A percentile compares a stretch with the other conserved stretches of the same genome.
Evolutionary conservation across 2,888 invertebrate species (phyloP).

Genomic region (Dicyrtoma fusca): DNA sequence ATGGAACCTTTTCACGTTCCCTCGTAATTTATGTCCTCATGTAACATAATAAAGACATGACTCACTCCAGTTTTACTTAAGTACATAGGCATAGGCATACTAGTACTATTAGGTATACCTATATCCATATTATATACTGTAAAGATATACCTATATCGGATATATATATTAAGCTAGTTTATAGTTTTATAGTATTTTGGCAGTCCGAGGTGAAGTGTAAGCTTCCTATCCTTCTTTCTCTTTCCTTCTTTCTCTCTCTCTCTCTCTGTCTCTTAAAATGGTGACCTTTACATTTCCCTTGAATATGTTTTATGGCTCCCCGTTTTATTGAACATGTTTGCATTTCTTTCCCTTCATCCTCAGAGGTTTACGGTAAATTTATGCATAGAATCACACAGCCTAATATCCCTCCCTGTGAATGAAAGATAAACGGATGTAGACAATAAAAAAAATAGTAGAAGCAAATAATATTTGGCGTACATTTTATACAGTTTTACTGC

Average conservation of each 20-base stretch:
- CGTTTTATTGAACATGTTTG: too few relatives aligned
- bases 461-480: background rate
- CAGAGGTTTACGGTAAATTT: too few relatives aligned
- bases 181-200: too few relatives aligned
- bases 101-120: too few relatives aligned
- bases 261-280: background rate
- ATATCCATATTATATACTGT: too few relatives aligned
- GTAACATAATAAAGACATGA: slow-evolving; percentile 28
- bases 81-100: background rate
- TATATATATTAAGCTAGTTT: too few relatives aligned
- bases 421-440: too few relatives aligned
- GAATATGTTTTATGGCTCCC: background rate
- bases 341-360: too few relatives aligned
- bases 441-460: background rate
- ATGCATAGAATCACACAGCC: too few relatives aligned
- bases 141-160: too few relatives aligned
- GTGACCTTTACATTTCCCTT: background rate
- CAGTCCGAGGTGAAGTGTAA: too few relatives aligned
- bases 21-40: slow-evolving; percentile 26
- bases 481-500: background rate
- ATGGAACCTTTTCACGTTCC: slow-evolving; percentile 13
- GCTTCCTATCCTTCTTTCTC: slow-evolving; percentile 1
- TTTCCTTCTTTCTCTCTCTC: background rate
- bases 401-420: too few relatives aligned
- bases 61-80: slow-evolving; percentile 15